Base-by-base conservation (phyloP, 2,113 vertebrate species). In the Cinclus cinclus region DNA sequence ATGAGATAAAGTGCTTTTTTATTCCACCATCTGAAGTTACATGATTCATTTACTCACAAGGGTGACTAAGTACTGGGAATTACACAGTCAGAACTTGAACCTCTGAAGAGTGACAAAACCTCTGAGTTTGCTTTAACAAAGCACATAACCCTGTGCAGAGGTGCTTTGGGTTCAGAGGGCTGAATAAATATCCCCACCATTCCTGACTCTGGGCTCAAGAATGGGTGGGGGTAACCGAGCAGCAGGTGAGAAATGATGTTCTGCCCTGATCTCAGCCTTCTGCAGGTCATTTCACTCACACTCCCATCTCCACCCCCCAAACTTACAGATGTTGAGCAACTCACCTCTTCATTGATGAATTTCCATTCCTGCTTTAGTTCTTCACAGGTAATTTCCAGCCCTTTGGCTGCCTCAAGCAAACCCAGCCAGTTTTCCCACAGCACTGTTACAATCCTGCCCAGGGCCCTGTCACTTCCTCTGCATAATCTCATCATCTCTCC, bases 351-450 rank as follows among this genome's bases (percentile, higher is more conserved):
- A 37, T 76, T 98, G 96, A 99, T 92, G 59, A 98, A 92, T 11
- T 97, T 98, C 99, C 99, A 99, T 37, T 99, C 98, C n/a, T 95
- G 89, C 39, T 97, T 97, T 55, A 97, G 97, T 9, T 98, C 98
- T 49, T 97, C 96, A 24, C 98, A 98, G 70, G 97, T 98, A 24
- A 95, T 65, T 33, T 97, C 97, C 96, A 99, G 98, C 44, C 97
- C 97, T 69, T 70, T 95, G 0, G 97, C 96, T 24, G 96, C 95
- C 44, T 98, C 96, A 5, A 97, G 96, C 35, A 99, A 94, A 65
- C 82, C 74, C 46, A 97, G 93, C 82, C 98, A 97, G 10, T 97
- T 97, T 60, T 97, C 97, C 98, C 98, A 99, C 42, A 98, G 58
- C 11, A 93, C 83, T 2, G 83, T 49, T 4, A 96, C 73, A 19